phyloP scores from a whole-genome alignment of 1,140 invertebrate genomes.

The Lerema accius region DNA sequence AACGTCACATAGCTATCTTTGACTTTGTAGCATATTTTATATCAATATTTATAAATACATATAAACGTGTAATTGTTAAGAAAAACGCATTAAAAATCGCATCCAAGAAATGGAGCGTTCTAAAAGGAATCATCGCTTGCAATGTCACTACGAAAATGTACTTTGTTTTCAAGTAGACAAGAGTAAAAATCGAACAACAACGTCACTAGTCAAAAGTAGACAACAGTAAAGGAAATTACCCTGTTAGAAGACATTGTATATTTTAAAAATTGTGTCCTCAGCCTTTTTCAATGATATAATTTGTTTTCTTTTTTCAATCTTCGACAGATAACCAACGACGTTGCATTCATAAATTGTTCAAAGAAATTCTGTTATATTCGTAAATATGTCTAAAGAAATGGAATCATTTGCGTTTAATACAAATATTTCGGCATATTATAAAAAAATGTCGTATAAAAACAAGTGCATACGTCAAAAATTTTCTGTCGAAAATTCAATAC shows the following conservation, averaged over 20 bases:
- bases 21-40: no score
- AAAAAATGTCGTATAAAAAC: constrained; percentile 13
- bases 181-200: constrained; percentile 77
- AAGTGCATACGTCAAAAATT: constrained; percentile 9
- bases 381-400: background rate
- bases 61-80: background rate
- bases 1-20: constrained; percentile 5
- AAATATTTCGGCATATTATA: background rate
- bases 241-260: constrained; percentile 82
- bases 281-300: constrained; percentile 79
- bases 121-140: constrained; percentile 9
- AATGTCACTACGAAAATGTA: constrained; percentile 35
- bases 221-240: constrained; percentile 80
- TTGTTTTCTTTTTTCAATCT: constrained; percentile 64
- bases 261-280: constrained; percentile 80
- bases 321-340: constrained; percentile 50
- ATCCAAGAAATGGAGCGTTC: constrained; percentile 12
- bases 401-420: background rate
- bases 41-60: background rate
- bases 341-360: background rate
- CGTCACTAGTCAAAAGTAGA: constrained; percentile 68
- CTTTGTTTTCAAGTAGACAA: constrained; percentile 42
- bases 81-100: constrained; percentile 10
- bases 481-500: constrained; percentile 55
- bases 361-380: no score